These are phyloP conservation scores for Oligia fasciuncula DNA, from an alignment of 2,888 invertebrate species.

Conservation along the genomic window DNA sequence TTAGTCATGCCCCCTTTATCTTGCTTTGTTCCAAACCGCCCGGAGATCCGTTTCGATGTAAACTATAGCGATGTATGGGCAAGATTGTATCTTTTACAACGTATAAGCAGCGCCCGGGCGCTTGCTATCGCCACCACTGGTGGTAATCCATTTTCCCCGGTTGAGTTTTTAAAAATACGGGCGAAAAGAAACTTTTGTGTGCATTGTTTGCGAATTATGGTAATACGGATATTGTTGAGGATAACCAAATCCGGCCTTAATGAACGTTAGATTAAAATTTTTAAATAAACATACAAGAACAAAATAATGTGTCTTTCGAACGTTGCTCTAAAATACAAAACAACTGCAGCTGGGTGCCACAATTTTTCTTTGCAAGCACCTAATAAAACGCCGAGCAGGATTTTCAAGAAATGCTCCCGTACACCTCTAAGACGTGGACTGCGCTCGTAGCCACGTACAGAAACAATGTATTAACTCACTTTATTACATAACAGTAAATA, in stretches of 20 bases:
- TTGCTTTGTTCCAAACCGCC: constrained; percentile 62
- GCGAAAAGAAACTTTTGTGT: constrained; percentile 23
- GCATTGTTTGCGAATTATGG: constrained; percentile 32
- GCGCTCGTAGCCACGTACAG: constrained; percentile 45
- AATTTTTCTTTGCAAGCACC: constrained; percentile 30
- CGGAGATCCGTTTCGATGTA: constrained; percentile 58
- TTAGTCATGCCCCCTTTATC: constrained; percentile 63
- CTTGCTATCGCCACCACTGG: constrained; percentile 48
- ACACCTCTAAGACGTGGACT: constrained; percentile 28
- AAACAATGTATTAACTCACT: constrained; percentile 60
- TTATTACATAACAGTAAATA: constrained; percentile 62
- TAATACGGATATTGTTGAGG: not conserved
- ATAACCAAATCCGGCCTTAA: not conserved
- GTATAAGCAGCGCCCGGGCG: constrained; percentile 43
- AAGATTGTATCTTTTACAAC: constrained; percentile 57
- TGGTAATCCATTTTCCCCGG: constrained; percentile 51
- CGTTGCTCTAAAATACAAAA: constrained; percentile 8
- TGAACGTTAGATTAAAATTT: not conserved
- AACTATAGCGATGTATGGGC: constrained; percentile 57
- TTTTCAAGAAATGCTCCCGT: constrained; percentile 39
- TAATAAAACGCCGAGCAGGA: constrained; percentile 29
- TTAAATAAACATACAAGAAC: not conserved
- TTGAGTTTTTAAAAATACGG: constrained; percentile 39
- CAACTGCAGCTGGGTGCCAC: constrained; percentile 3
- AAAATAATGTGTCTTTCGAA: not conserved